Evolutionary conservation across 1,140 invertebrate genomes (phyloP).

Genomic region (Macrosteles quadrilineatus): DNA sequence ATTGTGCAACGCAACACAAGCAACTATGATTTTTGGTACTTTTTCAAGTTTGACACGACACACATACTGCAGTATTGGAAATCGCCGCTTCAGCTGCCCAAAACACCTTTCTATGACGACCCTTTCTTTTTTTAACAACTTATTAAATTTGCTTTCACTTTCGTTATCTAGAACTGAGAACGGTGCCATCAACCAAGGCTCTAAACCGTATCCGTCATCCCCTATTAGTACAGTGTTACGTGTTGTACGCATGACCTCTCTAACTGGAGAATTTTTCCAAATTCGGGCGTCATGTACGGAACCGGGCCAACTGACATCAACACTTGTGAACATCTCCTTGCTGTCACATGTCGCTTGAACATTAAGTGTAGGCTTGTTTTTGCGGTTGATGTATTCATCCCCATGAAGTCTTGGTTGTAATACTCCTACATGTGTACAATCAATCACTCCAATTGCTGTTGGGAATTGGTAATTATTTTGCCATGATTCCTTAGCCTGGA

Average conservation of each 20-base stretch:
- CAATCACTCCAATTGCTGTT: too few species aligned
- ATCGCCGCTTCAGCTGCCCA: too few species aligned
- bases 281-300: background rate
- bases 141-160: too few species aligned
- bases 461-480: background rate
- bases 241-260: too few species aligned
- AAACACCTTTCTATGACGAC: too few species aligned
- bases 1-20: constrained; percentile 7
- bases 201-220: background rate
- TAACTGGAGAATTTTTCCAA: too few species aligned
- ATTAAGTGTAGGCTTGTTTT: constrained; percentile 34
- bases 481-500: constrained; percentile 7
- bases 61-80: too few species aligned
- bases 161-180: too few species aligned
- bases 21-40: too few species aligned
- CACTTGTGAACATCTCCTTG: constrained; percentile 25
- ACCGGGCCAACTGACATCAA: background rate
- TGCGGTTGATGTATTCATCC: constrained; percentile 21
- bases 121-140: background rate
- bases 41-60: too few species aligned
- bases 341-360: too few species aligned
- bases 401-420: background rate
- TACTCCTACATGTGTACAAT: background rate
- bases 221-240: background rate
- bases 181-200: constrained; percentile 6